A percentile compares a stretch with the other conserved stretches of the same genome.
Conservation (phyloP, 2,113 vertebrate genomes). For the Lipophrys pholis region DNA sequence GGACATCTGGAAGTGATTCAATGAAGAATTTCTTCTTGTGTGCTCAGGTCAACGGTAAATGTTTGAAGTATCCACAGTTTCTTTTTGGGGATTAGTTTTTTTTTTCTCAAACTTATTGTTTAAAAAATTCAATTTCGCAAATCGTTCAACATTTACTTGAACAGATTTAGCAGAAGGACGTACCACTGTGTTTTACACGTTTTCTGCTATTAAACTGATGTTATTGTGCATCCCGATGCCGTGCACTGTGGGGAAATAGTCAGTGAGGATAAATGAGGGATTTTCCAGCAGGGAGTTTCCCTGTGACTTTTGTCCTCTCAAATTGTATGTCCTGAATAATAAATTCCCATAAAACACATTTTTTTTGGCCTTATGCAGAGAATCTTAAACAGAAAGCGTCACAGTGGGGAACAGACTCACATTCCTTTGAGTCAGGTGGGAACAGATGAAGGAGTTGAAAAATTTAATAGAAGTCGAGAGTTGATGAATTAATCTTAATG, state of each 20-base stretch:
- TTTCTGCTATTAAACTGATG: not conserved
- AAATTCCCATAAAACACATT: not conserved
- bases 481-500: not conserved
- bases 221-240: not conserved
- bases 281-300: slow-evolving; percentile 41
- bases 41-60: not conserved
- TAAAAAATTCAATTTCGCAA: not conserved
- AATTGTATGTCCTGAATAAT: not conserved
- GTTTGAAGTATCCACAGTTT: not conserved
- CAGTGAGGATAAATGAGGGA: not conserved
- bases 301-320: not conserved
- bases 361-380: not conserved
- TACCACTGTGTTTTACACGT: not conserved
- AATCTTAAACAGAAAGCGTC: not conserved
- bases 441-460: not conserved
- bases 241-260: not conserved
- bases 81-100: not conserved
- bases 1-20: slow-evolving; percentile 69
- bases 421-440: not conserved
- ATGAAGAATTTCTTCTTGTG: slow-evolving; percentile 11
- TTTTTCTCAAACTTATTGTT: not conserved
- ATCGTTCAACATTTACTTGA: not conserved
- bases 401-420: not conserved
- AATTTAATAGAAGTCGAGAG: not conserved
- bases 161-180: not conserved